Evolutionary conservation across 2,888 invertebrate species (phyloP), one percentile per base, ranked within the genome.

Genomic region (Smittia aterrima): DNA sequence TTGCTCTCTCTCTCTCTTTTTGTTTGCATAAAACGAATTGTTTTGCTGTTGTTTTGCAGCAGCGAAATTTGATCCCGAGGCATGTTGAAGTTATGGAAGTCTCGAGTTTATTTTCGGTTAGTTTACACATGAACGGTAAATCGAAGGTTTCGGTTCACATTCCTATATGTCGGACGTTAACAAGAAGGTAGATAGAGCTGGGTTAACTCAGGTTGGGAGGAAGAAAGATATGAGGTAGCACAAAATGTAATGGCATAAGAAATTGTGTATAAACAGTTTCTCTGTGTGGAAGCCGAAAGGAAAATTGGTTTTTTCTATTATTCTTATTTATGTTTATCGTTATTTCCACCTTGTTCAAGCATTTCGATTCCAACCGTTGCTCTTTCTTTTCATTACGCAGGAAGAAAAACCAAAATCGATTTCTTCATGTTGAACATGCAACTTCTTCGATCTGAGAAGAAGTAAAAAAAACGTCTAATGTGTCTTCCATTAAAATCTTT

Each of bases 281-380:
- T 58, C 2, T 58, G 58, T 58, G 72, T 24, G 72, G 72, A 58
- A 72, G 38, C 53, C 58, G 72, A 32, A 62, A 62, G 62, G 62
- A 72, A 72, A 72, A 62, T 72, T 58, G 58, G 38, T 58, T 72
- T 62, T 62, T 72, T 70, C 25, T n/a, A 16, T 72, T 40, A 72
- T 72, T 58, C 72, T 72, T 62, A 72, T 72, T 72, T 72, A 72
- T 72, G 62, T 72, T 72, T 72, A 72, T 72, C 72, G 72, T 27
- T 16, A 40, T 32, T 62, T 32, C 18, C 38, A 64, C 64, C 64
- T 11, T 64, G 64, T 27, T 58, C 47, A 16, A 47, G 9, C 47
- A 16, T 47, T 47, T 47, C 47, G 32, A 32, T 58, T 22, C 13
- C 47, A 11, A 16, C 3, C n/a, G 47, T 13, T 66, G 18, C 38